phyloP scores from a whole-genome alignment of 2,888 invertebrate genomes.

The Disparrhopalites patrizii region DNA sequence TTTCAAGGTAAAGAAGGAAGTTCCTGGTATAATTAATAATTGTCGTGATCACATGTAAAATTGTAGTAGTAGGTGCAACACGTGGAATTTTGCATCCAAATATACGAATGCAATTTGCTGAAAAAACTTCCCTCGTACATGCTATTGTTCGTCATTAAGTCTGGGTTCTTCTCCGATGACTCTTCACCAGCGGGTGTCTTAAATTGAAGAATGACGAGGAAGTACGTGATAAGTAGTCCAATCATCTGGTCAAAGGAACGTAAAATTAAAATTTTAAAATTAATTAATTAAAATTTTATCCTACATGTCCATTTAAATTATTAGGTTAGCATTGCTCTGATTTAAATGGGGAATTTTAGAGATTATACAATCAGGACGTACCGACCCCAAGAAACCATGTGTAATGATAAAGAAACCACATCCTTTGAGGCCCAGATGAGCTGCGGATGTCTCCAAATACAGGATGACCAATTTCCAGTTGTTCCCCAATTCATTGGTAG shows the following conservation, averaged over 20 bases:
- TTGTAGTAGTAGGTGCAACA: too few species aligned
- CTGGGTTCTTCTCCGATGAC: too few species aligned
- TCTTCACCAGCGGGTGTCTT: not conserved
- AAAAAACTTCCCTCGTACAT: too few species aligned
- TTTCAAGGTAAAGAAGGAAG: too few species aligned
- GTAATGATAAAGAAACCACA: constrained; percentile 16
- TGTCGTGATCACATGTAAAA: too few species aligned
- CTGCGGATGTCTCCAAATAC: constrained; percentile 13
- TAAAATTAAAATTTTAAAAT: not conserved
- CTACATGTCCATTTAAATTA: not conserved
- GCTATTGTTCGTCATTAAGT: too few species aligned
- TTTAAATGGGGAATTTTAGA: too few species aligned
- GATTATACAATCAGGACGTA: not conserved
- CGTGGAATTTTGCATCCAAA: too few species aligned
- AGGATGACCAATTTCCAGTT: constrained; percentile 18
- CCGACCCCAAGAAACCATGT: constrained; percentile 16
- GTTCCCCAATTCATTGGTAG: not conserved
- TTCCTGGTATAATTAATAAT: too few species aligned
- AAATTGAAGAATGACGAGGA: constrained; percentile 11
- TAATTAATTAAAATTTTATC: not conserved
- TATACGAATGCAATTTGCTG: too few species aligned
- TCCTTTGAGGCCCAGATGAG: constrained; percentile 9
- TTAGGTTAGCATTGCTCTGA: not conserved
- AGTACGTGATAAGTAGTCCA: constrained; percentile 1
- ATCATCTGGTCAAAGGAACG: not conserved